A percentile compares a stretch with the other conserved stretches of the same genome.
These are phyloP conservation scores for Hylaea fasciaria DNA, from an alignment of 2,888 invertebrate genomes.

Conservation along the genomic window DNA sequence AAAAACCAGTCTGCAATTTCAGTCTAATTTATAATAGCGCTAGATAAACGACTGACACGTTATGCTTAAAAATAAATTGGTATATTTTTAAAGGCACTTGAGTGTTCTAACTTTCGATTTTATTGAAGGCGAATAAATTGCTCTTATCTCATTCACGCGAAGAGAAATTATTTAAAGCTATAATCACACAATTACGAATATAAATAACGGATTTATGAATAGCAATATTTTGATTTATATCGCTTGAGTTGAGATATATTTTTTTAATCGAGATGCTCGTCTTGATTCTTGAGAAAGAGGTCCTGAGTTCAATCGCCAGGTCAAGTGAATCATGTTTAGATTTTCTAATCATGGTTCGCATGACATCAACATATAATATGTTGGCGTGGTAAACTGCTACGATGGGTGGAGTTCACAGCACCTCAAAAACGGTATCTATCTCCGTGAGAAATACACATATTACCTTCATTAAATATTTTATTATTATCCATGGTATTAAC, in stretches of 20 bases:
- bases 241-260: constrained; percentile 26
- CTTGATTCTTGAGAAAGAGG: constrained; percentile 34
- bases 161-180: constrained; percentile 25
- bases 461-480: background rate
- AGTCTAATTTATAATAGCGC: background rate
- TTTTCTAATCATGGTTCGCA: constrained; percentile 46
- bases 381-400: background rate
- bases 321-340: constrained; percentile 50
- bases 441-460: constrained; percentile 17
- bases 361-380: constrained; percentile 22
- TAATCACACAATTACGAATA: constrained; percentile 16
- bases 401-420: constrained; percentile 21
- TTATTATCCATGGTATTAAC: constrained; percentile 1
- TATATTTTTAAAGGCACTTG: constrained; percentile 17
- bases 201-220: constrained; percentile 27
- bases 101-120: constrained; percentile 27
- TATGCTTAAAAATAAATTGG: background rate
- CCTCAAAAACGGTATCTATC: constrained; percentile 9
- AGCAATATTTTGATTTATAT: constrained; percentile 33
- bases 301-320: constrained; percentile 42
- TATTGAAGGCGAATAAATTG: constrained; percentile 27
- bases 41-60: too few relatives aligned
- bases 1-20: background rate
- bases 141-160: constrained; percentile 19
- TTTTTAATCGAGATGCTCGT: constrained; percentile 30